phyloP scores from a whole-genome alignment of 2,888 invertebrate species.

The Xanthia icteritia region DNA sequence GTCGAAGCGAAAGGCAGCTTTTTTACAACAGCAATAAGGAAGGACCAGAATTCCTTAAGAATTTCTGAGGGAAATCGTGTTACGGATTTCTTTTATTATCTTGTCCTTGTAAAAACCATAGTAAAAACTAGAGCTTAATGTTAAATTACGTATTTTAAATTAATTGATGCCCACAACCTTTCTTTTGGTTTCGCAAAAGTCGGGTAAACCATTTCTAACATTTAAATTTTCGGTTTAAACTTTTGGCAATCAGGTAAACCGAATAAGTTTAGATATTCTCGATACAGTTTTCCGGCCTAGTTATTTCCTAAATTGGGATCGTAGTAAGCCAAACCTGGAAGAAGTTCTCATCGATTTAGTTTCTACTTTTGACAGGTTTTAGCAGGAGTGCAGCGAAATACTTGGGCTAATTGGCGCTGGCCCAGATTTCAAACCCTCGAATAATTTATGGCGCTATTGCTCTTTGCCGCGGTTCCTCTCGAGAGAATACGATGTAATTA shows the following conservation, averaged over 20 bases:
- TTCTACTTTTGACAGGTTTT: constrained; percentile 66
- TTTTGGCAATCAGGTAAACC: constrained; percentile 28
- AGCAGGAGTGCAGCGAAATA: constrained; percentile 69
- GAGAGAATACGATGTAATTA: constrained; percentile 53
- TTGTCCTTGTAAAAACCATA: constrained; percentile 36
- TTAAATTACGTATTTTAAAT: constrained; percentile 11
- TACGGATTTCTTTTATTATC: constrained; percentile 42
- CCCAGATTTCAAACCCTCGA: constrained; percentile 73
- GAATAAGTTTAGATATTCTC: constrained; percentile 33
- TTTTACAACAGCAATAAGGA: constrained; percentile 62
- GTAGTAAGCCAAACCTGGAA: constrained; percentile 16
- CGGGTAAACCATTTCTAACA: background rate
- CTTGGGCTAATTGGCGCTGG: constrained; percentile 76
- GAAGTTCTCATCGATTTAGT: constrained; percentile 63
- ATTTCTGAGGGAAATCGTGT: constrained; percentile 41
- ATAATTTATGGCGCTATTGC: constrained; percentile 72
- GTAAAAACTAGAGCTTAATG: constrained; percentile 30
- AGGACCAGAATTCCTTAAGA: constrained; percentile 49
- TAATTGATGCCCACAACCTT: background rate
- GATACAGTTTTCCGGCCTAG: constrained; percentile 26
- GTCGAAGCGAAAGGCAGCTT: constrained; percentile 64
- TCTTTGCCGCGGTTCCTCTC: constrained; percentile 51
- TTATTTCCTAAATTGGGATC: constrained; percentile 44
- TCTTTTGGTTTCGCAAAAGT: background rate
- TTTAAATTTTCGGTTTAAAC: constrained; percentile 14